These are phyloP conservation scores for Anastatus disparis DNA, from an alignment of 1,140 invertebrate species.

Conservation along the genomic window DNA sequence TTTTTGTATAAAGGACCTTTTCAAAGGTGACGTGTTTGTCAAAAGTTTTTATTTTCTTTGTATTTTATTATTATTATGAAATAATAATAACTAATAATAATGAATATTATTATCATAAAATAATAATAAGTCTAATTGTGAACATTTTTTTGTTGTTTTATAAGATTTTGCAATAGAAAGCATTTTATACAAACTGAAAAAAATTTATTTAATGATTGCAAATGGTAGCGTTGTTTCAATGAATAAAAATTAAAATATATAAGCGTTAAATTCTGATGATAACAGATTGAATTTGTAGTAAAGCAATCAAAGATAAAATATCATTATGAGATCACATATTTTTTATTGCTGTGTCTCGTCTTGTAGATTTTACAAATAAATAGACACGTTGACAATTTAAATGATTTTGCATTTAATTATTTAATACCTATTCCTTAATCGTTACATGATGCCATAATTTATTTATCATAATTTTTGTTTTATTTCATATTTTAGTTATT, in stretches of 20 bases:
- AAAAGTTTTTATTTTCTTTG: too few species aligned
- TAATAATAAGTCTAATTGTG: too few species aligned
- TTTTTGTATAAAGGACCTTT: not conserved
- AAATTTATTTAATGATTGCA: slow-evolving; percentile 8
- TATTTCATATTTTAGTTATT: too few species aligned
- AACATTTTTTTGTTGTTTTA: slow-evolving; percentile 23
- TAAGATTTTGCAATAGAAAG: slow-evolving; percentile 15
- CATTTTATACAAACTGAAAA: slow-evolving; percentile 5
- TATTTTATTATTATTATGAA: too few species aligned
- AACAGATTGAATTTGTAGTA: not conserved
- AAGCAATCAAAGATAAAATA: not conserved
- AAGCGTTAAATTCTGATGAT: slow-evolving; percentile 10
- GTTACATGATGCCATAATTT: too few species aligned
- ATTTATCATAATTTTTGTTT: too few species aligned
- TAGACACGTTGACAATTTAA: slow-evolving; percentile 17
- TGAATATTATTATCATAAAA: too few species aligned
- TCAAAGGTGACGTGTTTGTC: not conserved
- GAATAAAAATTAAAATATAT: not conserved
- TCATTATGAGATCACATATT: slow-evolving; percentile 23
- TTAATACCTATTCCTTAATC: too few species aligned
- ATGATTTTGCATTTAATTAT: too few species aligned
- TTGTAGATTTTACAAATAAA: slow-evolving; percentile 37
- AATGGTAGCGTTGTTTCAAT: slow-evolving; percentile 12
- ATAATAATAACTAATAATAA: too few species aligned
- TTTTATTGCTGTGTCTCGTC: slow-evolving; percentile 18